Conservation (phyloP, 2,888 invertebrate genomes). For the Xestia sexstrigata region DNA sequence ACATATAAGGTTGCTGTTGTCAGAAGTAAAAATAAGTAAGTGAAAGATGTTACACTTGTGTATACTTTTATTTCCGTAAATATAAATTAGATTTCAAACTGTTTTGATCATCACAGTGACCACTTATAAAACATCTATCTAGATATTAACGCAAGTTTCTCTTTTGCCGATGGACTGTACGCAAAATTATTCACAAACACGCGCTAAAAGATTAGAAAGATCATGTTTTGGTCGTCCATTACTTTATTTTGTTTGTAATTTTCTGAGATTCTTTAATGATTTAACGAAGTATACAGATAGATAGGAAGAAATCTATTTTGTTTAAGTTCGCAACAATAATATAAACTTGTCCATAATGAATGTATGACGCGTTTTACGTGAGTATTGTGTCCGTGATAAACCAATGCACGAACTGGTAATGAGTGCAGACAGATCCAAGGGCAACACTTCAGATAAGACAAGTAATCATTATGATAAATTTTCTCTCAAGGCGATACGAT, state of each 20-base stretch:
- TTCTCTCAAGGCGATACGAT: not conserved
- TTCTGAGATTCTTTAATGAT: slow-evolving; percentile 14
- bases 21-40: not conserved
- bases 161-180: slow-evolving; percentile 5
- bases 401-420: not conserved
- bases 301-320: slow-evolving; percentile 4
- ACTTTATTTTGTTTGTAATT: slow-evolving; percentile 27
- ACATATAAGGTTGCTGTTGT: not conserved
- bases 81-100: not conserved
- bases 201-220: slow-evolving; percentile 32
- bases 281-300: not conserved
- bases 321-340: slow-evolving; percentile 12
- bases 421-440: not conserved
- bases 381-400: not conserved
- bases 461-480: not conserved
- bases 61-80: not conserved
- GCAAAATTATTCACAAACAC: slow-evolving; percentile 55
- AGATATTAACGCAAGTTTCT: slow-evolving; percentile 12
- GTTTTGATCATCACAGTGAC: slow-evolving; percentile 7
- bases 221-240: slow-evolving; percentile 23
- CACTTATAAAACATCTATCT: slow-evolving; percentile 14
- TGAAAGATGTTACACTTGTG: not conserved
- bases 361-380: not conserved
- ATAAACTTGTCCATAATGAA: not conserved
- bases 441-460: not conserved